These are phyloP conservation scores for Smithornis capensis DNA, from an alignment of 2,113 vertebrate genomes.

Conservation along the genomic window DNA sequence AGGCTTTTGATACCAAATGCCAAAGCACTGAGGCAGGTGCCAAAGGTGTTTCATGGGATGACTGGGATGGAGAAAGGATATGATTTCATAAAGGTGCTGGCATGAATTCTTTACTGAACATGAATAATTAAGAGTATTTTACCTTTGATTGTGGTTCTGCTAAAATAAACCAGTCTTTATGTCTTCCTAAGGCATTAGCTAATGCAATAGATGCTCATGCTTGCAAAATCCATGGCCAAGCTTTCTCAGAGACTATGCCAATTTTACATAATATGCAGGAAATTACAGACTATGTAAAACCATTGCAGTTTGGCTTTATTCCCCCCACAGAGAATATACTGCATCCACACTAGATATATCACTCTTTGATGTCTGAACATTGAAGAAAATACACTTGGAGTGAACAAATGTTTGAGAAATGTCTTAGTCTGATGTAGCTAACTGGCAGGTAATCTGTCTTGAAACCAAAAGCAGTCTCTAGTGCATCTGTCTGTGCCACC, in stretches of 20 bases:
- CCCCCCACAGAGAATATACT: background rate
- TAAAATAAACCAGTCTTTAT: constrained; percentile 33
- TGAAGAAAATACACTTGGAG: background rate
- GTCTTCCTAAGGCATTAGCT: constrained; percentile 47
- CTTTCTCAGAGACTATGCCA: background rate
- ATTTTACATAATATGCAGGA: constrained; percentile 33
- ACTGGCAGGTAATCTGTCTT: constrained; percentile 21
- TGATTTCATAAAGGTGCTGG: background rate
- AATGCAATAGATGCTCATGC: background rate
- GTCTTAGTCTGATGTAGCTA: background rate
- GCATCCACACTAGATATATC: background rate
- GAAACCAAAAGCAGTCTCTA: background rate
- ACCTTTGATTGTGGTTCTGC: constrained; percentile 37
- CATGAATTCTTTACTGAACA: constrained; percentile 18
- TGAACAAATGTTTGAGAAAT: background rate
- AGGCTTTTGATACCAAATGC: background rate
- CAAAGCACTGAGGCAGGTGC: background rate
- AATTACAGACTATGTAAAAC: constrained; percentile 25
- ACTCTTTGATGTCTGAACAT: background rate
- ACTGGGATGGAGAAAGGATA: background rate
- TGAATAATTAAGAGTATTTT: constrained; percentile 60
- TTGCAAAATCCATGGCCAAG: constrained; percentile 11
- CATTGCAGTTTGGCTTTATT: constrained; percentile 21
- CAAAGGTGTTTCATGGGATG: background rate
- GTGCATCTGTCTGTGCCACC: accelerated